These are phyloP conservation scores for Atractosteus spatula DNA, from an alignment of 2,113 vertebrate species.

Conservation along the genomic window DNA sequence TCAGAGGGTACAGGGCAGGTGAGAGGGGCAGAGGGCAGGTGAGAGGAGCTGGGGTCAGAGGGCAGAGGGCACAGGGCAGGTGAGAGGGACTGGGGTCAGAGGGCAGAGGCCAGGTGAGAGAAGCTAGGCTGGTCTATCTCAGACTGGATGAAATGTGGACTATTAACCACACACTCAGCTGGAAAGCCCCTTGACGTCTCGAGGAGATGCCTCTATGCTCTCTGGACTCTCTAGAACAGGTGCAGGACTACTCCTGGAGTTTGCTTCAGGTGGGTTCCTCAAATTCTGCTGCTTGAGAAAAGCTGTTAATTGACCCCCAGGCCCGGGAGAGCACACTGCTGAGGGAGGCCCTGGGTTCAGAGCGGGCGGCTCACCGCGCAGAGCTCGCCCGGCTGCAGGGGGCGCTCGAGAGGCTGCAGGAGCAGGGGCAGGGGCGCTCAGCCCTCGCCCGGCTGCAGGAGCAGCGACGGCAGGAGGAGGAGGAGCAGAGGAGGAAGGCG, in stretches of 20 bases:
- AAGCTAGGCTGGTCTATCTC: too few relatives aligned
- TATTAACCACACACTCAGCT: too few relatives aligned
- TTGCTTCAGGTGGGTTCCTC: too few relatives aligned
- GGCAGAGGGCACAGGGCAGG: too few relatives aligned
- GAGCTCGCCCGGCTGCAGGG: constrained; percentile 56
- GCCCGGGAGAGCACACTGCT: constrained; percentile 54
- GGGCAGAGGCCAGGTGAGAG: too few relatives aligned
- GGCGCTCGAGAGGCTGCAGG: constrained; percentile 34
- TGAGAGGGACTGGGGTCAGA: too few relatives aligned
- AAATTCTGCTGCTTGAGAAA: too few relatives aligned
- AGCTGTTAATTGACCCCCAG: constrained; percentile 30
- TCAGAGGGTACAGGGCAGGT: not conserved
- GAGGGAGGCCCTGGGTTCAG: constrained; percentile 48
- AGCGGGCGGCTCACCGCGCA: constrained; percentile 35
- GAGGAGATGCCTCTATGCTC: too few relatives aligned
- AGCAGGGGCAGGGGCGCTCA: constrained; percentile 21
- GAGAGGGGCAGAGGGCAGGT: not conserved
- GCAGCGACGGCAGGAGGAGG: constrained; percentile 40
- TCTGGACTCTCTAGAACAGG: too few relatives aligned
- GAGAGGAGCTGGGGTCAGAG: not conserved
- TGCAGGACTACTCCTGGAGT: too few relatives aligned
- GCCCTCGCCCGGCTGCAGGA: constrained; percentile 25
- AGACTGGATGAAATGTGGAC: too few relatives aligned
- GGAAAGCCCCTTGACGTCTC: too few relatives aligned
- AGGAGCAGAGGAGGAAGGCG: constrained; percentile 39